Conservation (phyloP, 2,888 invertebrate species). For the Zonitis immaculata region DNA sequence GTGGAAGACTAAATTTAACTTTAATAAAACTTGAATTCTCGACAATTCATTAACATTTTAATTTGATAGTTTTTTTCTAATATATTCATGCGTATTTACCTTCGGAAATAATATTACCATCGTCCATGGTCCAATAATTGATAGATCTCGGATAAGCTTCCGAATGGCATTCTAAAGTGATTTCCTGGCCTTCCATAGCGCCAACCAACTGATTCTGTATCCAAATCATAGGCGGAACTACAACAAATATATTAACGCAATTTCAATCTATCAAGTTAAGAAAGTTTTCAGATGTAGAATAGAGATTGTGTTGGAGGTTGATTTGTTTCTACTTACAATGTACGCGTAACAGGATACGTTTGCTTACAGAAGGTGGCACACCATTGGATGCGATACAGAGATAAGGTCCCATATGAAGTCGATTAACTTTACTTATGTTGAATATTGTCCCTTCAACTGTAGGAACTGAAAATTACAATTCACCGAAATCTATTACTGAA, state of each 20-base stretch:
- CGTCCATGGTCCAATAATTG: slow-evolving; percentile 68
- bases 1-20: not conserved
- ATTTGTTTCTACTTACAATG: slow-evolving; percentile 58
- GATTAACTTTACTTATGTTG: slow-evolving; percentile 63
- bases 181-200: slow-evolving; percentile 61
- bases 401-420: slow-evolving; percentile 74
- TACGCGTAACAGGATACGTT: slow-evolving; percentile 78
- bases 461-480: slow-evolving; percentile 51
- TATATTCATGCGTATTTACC: too few relatives aligned
- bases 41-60: not conserved
- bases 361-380: slow-evolving; percentile 83
- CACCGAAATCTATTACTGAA: slow-evolving; percentile 12
- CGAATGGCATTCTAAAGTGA: slow-evolving; percentile 66
- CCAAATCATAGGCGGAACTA: slow-evolving; percentile 72
- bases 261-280: too few relatives aligned
- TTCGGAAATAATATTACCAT: slow-evolving; percentile 54
- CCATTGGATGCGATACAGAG: slow-evolving; percentile 76
- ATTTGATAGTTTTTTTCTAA: too few relatives aligned
- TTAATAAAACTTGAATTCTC: not conserved
- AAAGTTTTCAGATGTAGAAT: too few relatives aligned
- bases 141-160: slow-evolving; percentile 71
- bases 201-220: slow-evolving; percentile 69
- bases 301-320: too few relatives aligned
- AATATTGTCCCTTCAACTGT: slow-evolving; percentile 64
- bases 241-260: slow-evolving; percentile 20